phyloP scores from a whole-genome alignment of 2,888 invertebrate genomes.

The Ichneumoninae sp. region DNA sequence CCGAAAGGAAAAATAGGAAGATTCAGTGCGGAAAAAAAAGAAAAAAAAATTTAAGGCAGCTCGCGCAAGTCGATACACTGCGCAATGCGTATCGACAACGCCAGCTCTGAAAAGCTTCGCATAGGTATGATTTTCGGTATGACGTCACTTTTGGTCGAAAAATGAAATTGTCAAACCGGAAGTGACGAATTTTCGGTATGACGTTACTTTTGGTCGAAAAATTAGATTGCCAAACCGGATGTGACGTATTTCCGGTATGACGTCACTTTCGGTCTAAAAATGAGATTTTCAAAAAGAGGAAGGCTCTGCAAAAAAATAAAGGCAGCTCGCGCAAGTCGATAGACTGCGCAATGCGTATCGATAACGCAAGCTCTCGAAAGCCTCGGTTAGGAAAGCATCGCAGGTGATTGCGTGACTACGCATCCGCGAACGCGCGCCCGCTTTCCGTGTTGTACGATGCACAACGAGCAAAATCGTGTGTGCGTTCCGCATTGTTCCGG shows the following conservation, averaged over 20 bases:
- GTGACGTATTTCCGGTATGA: no score
- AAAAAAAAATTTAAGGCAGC: constrained; percentile 71
- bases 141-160: no score
- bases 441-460: not conserved
- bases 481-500: not conserved
- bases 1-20: constrained; percentile 22
- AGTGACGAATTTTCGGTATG: no score
- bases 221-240: no score
- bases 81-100: not conserved
- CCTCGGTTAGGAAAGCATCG: not conserved
- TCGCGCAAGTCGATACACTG: not conserved
- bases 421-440: not conserved
- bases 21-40: not conserved
- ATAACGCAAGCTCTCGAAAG: not conserved
- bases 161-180: no score
- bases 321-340: not conserved
- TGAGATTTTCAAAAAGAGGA: no score
- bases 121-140: not conserved
- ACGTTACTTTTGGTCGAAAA: no score
- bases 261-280: no score
- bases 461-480: not conserved
- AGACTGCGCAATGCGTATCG: not conserved
- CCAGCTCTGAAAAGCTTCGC: not conserved
- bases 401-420: not conserved
- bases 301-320: constrained; percentile 68